Base-by-base conservation (phyloP, 2,797 vertebrate genomes). In the Trachops cirrhosus region DNA sequence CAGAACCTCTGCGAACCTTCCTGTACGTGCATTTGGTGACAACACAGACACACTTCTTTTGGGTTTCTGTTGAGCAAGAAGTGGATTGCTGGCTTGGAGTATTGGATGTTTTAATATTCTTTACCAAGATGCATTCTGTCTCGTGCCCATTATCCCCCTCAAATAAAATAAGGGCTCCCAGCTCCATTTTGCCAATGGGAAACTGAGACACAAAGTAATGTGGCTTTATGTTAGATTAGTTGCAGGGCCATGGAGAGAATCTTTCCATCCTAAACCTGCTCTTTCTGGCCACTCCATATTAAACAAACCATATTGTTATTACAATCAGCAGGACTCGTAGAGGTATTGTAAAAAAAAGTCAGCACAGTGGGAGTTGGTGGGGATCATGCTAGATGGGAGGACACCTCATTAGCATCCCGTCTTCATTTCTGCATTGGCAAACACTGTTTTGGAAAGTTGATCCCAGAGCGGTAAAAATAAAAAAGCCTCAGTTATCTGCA, bases 361-460 rank as follows among this genome's bases (percentile, higher is more conserved):
- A 92, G 34, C 68, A 77, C 62, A 86, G 44, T 54, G 32, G 59
- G 48, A 78, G 90, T n/a, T 54, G 52, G 74, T 68, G 41, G 92
- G 91, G 80, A 78, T 4, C 44, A 11, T 8, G 26, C 52, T 84
- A 70, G 92, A 67, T 57, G 82, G 88, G 86, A 87, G 44, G 50
- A 59, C 50, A 57, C 75, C 77, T 93, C 78, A 41, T 59, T 64
- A 88, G 83, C 84, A 57, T 71, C 52, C 41, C 37, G 39, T 64
- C 90, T 92, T 86, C 50, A 12, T 62, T 78, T 71, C 83, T 94
- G 59, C 39, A 15, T 21, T 67, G 77, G 74, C 93, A 94, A 92
- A 59, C 39, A 54, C 95, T 96, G 88, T 93, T 97, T 97, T 79
- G 96, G 96, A 96, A 98, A 97, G 71, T 21, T 87, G 68, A 97